phyloP scores from a whole-genome alignment of 2,888 invertebrate species.

The Cataglyphis albicans region DNA sequence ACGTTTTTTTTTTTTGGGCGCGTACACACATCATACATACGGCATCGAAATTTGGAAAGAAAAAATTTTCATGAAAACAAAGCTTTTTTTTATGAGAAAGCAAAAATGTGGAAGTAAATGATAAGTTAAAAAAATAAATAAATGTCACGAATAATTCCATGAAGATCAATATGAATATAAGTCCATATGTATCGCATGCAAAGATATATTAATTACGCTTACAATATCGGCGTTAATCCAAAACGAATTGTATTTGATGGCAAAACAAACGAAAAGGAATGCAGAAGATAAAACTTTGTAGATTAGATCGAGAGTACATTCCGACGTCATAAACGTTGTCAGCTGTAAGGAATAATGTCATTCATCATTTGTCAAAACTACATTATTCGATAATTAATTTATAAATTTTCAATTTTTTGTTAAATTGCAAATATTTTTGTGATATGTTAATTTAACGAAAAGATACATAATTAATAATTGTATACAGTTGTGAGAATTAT shows the following conservation, averaged over 20 bases:
- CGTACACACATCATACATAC: no score
- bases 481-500: background rate
- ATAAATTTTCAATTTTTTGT: no score
- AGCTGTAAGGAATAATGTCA: conserved; percentile 2
- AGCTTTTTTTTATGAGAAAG: no score
- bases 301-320: background rate
- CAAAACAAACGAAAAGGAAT: background rate
- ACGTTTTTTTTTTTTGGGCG: no score
- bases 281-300: background rate
- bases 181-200: background rate
- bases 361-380: background rate
- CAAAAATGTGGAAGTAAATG: no score
- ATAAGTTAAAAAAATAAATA: no score
- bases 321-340: background rate
- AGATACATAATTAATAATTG: no score
- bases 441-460: no score
- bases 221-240: background rate
- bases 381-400: background rate
- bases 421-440: no score
- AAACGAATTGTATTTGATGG: conserved; percentile 12
- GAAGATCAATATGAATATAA: background rate
- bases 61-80: no score
- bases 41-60: no score
- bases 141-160: no score
- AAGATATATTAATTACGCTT: background rate